These are phyloP conservation scores for Tetraneura akinire DNA, from an alignment of 1,140 invertebrate species.

Conservation along the genomic window DNA sequence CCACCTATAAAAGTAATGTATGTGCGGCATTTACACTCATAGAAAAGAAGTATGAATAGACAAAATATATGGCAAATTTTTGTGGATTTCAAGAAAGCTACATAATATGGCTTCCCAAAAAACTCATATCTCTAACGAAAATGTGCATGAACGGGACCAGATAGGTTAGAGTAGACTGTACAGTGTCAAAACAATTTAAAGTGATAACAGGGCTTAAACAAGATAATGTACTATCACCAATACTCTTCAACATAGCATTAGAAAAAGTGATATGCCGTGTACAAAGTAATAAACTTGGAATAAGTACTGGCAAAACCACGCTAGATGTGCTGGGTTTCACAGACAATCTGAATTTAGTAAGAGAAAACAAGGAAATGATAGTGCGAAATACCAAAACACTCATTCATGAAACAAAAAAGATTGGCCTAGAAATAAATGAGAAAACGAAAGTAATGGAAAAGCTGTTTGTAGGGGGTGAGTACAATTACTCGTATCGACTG, in stretches of 20 bases:
- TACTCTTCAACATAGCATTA: slow-evolving; percentile 16
- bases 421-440: slow-evolving; percentile 22
- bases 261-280: slow-evolving; percentile 19
- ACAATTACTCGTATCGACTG: too few species aligned
- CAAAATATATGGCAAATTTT: too few species aligned
- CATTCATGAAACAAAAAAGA: background rate
- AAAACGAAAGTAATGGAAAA: slow-evolving; percentile 24
- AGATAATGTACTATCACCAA: background rate
- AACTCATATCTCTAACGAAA: background rate
- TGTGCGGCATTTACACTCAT: too few species aligned
- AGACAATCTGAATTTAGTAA: slow-evolving; percentile 18
- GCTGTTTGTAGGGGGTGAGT: background rate
- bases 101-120: background rate
- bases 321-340: background rate
- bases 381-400: slow-evolving; percentile 20
- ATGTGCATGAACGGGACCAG: background rate
- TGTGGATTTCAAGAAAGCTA: too few species aligned
- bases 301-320: slow-evolving; percentile 16
- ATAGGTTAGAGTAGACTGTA: background rate
- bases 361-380: slow-evolving; percentile 22
- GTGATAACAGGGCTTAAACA: slow-evolving; percentile 5
- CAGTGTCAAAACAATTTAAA: background rate
- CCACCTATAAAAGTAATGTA: too few species aligned
- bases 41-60: too few species aligned
- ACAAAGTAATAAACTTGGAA: slow-evolving; percentile 29